Evolutionary conservation across 2,888 invertebrate genomes (phyloP).

Genomic region (Caenorhabditis wallacei): DNA sequence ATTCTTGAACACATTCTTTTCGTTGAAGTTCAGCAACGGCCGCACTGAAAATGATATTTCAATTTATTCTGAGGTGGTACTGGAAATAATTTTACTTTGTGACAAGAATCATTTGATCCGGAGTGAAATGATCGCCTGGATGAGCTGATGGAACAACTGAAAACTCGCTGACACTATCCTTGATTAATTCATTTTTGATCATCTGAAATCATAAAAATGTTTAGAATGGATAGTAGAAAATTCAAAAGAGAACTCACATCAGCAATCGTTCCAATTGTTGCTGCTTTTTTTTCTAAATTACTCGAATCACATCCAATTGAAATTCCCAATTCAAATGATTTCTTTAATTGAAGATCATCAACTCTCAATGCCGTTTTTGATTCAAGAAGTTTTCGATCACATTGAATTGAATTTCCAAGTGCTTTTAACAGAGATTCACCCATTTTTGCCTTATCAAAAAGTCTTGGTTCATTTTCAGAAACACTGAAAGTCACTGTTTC

Average conservation of each 20-base stretch:
- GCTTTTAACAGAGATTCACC: conserved; percentile 77
- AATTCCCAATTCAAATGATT: conserved; percentile 78
- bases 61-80: not conserved
- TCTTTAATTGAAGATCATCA: conserved; percentile 70
- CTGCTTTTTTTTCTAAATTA: conserved; percentile 55
- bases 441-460: conserved; percentile 77
- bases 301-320: conserved; percentile 69
- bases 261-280: conserved; percentile 66
- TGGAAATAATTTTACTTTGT: conserved; percentile 60
- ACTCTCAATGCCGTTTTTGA: conserved; percentile 66
- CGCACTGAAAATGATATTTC: conserved; percentile 52
- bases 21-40: conserved; percentile 66
- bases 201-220: conserved; percentile 67
- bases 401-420: conserved; percentile 52
- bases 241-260: conserved; percentile 54
- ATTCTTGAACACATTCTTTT: conserved; percentile 64
- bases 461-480: conserved; percentile 72
- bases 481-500: conserved; percentile 71
- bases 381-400: conserved; percentile 55
- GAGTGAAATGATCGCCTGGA: conserved; percentile 81
- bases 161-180: conserved; percentile 79
- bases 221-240: not conserved
- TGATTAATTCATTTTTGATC: conserved; percentile 75
- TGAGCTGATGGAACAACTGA: conserved; percentile 80
- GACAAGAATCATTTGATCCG: conserved; percentile 72